phyloP scores from a whole-genome alignment of 2,113 vertebrate species.

The Sphyrna mokarran region DNA sequence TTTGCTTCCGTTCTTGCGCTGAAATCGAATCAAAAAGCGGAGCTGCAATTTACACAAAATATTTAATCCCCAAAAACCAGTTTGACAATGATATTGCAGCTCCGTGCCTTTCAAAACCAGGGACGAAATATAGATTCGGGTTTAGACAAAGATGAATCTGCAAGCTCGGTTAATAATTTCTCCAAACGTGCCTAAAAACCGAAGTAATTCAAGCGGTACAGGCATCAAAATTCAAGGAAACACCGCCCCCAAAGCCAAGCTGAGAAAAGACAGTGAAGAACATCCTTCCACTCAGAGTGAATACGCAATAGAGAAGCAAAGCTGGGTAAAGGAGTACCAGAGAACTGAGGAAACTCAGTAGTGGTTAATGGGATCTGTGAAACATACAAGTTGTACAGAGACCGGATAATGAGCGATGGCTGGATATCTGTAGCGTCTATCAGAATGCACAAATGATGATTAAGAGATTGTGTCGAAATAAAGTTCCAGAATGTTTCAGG shows the following conservation, averaged over 20 bases:
- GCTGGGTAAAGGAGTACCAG: background rate
- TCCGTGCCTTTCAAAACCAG: background rate
- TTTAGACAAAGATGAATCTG: background rate
- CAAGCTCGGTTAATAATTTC: background rate
- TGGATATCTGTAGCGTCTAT: background rate
- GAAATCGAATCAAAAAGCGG: background rate
- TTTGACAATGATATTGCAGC: background rate
- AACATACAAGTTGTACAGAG: background rate
- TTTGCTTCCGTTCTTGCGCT: slow-evolving; percentile 25
- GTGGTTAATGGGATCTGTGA: background rate
- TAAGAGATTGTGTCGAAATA: background rate
- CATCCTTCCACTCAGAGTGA: background rate
- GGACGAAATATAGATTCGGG: background rate
- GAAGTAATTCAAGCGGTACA: background rate
- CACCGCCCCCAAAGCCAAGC: background rate
- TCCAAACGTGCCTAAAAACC: background rate
- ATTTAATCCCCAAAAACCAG: background rate
- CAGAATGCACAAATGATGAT: background rate
- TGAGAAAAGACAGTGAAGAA: background rate
- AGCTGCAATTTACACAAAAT: background rate
- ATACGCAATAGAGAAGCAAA: background rate
- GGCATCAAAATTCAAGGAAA: background rate
- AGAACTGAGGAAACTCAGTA: background rate
- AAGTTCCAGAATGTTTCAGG: too few relatives aligned
- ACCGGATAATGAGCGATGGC: too few relatives aligned